These are phyloP conservation scores for Sitta carolinensis DNA, from an alignment of 2,797 vertebrate species.

Conservation along the genomic window DNA sequence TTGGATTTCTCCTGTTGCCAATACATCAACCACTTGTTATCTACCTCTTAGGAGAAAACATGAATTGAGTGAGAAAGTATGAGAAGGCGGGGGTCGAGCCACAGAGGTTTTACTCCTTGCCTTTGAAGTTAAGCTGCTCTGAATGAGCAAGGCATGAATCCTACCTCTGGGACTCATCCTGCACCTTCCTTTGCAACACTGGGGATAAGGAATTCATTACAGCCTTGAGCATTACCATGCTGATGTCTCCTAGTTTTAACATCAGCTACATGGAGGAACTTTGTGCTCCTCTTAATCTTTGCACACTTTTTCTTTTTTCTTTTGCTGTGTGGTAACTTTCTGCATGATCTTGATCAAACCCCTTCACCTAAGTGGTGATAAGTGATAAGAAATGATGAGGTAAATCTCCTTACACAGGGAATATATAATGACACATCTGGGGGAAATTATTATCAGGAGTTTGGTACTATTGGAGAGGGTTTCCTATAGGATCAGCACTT, in stretches of 20 bases:
- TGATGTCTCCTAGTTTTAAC: neutral
- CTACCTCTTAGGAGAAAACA: neutral
- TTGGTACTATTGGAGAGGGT: neutral
- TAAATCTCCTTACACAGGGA: neutral
- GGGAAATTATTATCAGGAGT: neutral
- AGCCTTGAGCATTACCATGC: neutral
- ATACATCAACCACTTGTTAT: neutral
- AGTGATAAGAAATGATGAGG: neutral
- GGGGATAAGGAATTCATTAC: neutral
- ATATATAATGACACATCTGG: neutral
- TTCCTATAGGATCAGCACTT: neutral
- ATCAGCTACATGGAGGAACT: neutral
- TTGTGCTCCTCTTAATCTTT: neutral
- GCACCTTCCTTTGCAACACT: neutral
- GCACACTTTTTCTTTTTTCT: neutral
- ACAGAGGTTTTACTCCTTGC: neutral
- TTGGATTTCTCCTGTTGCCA: neutral
- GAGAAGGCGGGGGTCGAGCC: neutral
- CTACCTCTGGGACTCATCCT: neutral
- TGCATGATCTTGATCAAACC: neutral
- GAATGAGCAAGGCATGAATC: slow-evolving; percentile 8
- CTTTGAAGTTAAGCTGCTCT: slow-evolving; percentile 26
- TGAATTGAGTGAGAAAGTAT: neutral
- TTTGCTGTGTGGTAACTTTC: neutral
- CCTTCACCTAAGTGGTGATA: neutral